Conservation (phyloP, 2,888 invertebrate species). For the Drosophila antonietae region DNA sequence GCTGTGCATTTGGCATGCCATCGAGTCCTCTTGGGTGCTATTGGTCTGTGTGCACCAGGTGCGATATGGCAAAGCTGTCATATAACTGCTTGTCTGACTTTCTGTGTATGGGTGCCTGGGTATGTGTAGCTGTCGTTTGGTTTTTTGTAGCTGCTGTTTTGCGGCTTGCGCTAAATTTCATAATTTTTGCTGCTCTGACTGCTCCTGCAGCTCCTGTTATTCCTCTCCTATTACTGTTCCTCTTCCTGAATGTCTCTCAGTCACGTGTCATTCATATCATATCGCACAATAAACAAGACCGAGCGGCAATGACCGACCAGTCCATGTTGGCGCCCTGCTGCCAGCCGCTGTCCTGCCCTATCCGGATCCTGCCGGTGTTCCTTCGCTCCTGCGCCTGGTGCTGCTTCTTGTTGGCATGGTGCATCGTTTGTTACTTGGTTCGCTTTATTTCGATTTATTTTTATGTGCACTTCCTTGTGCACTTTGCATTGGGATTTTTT, state of each 20-base stretch:
- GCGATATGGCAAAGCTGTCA: constrained; percentile 69
- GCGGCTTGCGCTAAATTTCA: constrained; percentile 78
- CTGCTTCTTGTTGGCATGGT: constrained; percentile 61
- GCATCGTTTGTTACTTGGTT: constrained; percentile 66
- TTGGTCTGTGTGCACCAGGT: constrained; percentile 67
- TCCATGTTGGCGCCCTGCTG: constrained; percentile 9
- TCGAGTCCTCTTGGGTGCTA: constrained; percentile 19
- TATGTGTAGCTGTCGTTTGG: constrained; percentile 28
- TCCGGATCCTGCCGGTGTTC: background rate
- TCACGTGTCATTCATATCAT: constrained; percentile 79
- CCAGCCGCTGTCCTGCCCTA: constrained; percentile 1
- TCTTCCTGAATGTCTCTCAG: constrained; percentile 55
- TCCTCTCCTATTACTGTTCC: constrained; percentile 1
- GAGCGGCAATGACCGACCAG: constrained; percentile 32
- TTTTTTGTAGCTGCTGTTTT: constrained; percentile 35
- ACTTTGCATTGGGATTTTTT: constrained; percentile 44
- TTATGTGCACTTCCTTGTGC: constrained; percentile 60
- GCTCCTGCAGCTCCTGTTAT: background rate
- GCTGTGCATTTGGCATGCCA: constrained; percentile 6
- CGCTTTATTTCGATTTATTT: constrained; percentile 75
- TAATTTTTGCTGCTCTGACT: constrained; percentile 59
- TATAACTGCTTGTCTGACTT: constrained; percentile 34
- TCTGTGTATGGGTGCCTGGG: constrained; percentile 1
- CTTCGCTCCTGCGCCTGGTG: background rate
- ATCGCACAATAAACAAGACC: constrained; percentile 73